phyloP scores from a whole-genome alignment of 2,888 invertebrate species.

The Polyommatus icarus region DNA sequence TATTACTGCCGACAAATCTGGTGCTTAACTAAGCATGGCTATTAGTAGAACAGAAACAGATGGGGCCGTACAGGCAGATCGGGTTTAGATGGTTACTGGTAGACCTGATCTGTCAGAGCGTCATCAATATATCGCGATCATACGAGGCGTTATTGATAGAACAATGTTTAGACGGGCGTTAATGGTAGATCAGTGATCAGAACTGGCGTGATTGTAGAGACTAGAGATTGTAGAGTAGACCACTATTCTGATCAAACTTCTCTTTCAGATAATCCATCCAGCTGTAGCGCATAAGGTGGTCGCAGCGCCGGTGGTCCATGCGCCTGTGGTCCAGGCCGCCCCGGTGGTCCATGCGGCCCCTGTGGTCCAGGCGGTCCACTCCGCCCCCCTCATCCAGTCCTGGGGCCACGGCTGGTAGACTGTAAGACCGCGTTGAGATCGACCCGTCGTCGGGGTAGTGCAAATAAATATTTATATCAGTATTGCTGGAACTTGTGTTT shows the following conservation, averaged over 20 bases:
- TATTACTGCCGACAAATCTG: no score
- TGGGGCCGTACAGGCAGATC: no score
- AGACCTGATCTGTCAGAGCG: no score
- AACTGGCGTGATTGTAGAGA: no score
- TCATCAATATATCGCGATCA: no score
- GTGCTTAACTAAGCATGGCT: no score
- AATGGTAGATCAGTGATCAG: no score
- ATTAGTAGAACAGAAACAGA: no score
- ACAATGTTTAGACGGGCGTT: no score
- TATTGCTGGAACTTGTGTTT: conserved; percentile 47
- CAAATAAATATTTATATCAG: conserved; percentile 61
- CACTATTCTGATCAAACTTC: not conserved
- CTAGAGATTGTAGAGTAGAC: no score
- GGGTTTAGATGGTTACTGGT: no score
- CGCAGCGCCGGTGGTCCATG: conserved; percentile 48
- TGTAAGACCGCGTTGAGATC: conserved; percentile 64
- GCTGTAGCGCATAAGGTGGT: conserved; percentile 56
- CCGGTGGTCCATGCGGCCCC: conserved; percentile 57
- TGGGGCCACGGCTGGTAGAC: conserved; percentile 60
- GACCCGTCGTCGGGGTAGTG: conserved; percentile 61
- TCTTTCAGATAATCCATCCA: conserved; percentile 40
- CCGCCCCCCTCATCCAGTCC: conserved; percentile 34
- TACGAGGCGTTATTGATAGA: no score
- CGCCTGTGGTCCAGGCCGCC: conserved; percentile 50
- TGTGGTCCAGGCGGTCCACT: conserved; percentile 49